A percentile compares a stretch with the other conserved stretches of the same genome.
phyloP scores from a whole-genome alignment of 1,140 invertebrate species.

The Drosophila ironensis region DNA sequence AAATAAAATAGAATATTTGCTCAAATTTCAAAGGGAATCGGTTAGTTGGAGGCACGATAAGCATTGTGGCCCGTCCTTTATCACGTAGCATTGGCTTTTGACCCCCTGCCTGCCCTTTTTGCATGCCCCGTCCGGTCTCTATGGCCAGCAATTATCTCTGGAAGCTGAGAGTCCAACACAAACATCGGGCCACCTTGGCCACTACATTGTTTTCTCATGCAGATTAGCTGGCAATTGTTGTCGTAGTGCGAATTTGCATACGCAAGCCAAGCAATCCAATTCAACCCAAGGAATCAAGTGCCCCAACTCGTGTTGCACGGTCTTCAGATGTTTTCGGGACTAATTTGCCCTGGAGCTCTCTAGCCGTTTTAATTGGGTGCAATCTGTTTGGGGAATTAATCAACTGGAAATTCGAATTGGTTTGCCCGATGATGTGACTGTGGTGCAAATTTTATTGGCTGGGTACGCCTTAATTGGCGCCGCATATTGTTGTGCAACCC shows the following conservation, averaged over 20 bases:
- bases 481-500: slow-evolving; percentile 44
- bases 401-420: slow-evolving; percentile 32
- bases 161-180: not conserved
- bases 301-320: not conserved
- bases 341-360: slow-evolving; percentile 19
- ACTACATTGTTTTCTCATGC: slow-evolving; percentile 26
- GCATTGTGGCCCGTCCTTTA: slow-evolving; percentile 11
- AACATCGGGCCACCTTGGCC: slow-evolving; percentile 5
- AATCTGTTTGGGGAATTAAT: slow-evolving; percentile 18
- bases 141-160: slow-evolving; percentile 28
- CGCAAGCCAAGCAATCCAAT: slow-evolving; percentile 19
- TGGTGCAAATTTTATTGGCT: slow-evolving; percentile 33
- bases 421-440: not conserved
- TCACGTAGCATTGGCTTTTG: slow-evolving; percentile 16
- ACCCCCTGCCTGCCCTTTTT: slow-evolving; percentile 24
- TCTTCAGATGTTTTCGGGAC: slow-evolving; percentile 22
- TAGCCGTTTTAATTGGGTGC: slow-evolving; percentile 22
- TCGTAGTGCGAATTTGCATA: slow-evolving; percentile 47
- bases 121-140: slow-evolving; percentile 2
- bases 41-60: not conserved
- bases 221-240: slow-evolving; percentile 48
- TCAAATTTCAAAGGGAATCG: not conserved
- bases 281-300: not conserved
- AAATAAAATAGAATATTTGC: slow-evolving; percentile 41
- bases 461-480: slow-evolving; percentile 30